These are phyloP conservation scores for Pygoscelis antarcticus DNA, from an alignment of 2,113 vertebrate genomes.

Conservation along the genomic window DNA sequence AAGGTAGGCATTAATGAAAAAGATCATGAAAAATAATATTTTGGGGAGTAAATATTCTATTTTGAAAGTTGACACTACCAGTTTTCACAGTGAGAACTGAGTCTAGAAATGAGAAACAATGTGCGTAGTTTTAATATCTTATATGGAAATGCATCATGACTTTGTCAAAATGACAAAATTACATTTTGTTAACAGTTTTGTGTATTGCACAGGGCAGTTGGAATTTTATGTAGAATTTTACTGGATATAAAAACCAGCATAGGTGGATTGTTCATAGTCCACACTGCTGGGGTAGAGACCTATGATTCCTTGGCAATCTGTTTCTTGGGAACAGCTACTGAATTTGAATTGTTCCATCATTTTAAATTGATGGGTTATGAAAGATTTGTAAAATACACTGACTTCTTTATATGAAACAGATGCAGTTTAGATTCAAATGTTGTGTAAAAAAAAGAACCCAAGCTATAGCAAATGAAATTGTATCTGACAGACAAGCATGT, in stretches of 20 bases:
- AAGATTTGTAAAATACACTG: not conserved
- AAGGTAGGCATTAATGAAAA: not conserved
- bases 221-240: conserved; percentile 32
- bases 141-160: not conserved
- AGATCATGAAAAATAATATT: not conserved
- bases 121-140: not conserved
- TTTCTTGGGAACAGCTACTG: not conserved
- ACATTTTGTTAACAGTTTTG: not conserved
- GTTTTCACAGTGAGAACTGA: not conserved
- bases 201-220: conserved; percentile 21
- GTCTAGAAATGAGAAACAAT: not conserved
- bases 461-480: not conserved
- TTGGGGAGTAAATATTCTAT: not conserved
- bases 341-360: not conserved
- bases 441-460: not conserved
- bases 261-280: not conserved
- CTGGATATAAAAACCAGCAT: conserved; percentile 21
- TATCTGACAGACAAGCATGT: not conserved
- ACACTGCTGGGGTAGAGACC: not conserved
- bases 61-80: not conserved
- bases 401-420: not conserved
- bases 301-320: not conserved
- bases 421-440: conserved; percentile 1
- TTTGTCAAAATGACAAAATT: not conserved
- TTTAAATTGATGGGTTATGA: not conserved